Base-by-base conservation (phyloP, 2,797 vertebrate species). In the Rhinoraja longicauda region DNA sequence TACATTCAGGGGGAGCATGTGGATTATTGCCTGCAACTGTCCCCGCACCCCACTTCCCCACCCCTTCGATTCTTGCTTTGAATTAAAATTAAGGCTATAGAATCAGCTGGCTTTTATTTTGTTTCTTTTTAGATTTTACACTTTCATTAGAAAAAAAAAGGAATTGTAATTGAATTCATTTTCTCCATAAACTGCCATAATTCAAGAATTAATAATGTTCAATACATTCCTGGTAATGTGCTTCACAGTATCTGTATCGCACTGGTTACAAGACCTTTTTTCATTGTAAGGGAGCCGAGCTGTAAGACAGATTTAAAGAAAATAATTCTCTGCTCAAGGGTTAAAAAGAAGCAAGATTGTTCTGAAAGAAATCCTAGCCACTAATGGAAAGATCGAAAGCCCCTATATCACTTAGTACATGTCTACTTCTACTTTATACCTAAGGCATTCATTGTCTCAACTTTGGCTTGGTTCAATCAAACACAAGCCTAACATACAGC, bases 381-480 rank as follows among this genome's bases (percentile, higher is more conserved):
- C 91, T 93, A 93, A 93, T 92, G 90, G 93, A 93, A 92, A 93
- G 93, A 93, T 93, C 88, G 73, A 90, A 93, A 93, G 94, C 93
- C 94, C 93, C 94, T 95, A 93, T 95, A 95, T 95, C 94, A 94
- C 94, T 95, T 95, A 94, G 94, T 94, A 94, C 93, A 96, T 95
- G 95, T 94, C 95, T 95, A 94, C 94, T 93, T 93, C 84, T n/a
- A 90, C 93, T 93, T 94, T 94, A 94, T 95, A 95, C 94, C 95
- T 94, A 94, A 94, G 94, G 93, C 94, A 94, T 94, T 93, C 94
- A 93, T 93, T 94, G 94, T 95, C 94, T 94, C 96, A 95, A 96
- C 96, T 94, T 95, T 94, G 94, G 94, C 94, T 95, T 94, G 93
- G 95, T 95, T 97, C 96, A 96, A 96, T 96, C 96, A 96, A 94